Percentiles rank a stretch among this genome's conserved stretches.
Conservation (phyloP, 53 echinoderm and acorn worm genomes). For the Echinarachnius parma region DNA sequence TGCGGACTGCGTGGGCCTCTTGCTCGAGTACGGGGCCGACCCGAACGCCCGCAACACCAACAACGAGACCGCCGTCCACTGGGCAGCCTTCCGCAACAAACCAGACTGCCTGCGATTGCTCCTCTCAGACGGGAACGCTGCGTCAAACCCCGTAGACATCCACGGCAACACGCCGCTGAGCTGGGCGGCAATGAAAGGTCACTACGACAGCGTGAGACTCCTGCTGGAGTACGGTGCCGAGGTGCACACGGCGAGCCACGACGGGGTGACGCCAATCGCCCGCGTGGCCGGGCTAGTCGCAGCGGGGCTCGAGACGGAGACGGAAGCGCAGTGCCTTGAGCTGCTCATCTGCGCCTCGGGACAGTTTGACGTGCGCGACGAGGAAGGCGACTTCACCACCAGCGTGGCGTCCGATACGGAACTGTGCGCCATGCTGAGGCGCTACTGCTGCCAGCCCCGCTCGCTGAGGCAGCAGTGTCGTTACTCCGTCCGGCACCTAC, state of each 20-base stretch:
- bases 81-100: constrained; percentile 92
- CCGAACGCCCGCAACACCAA: constrained; percentile 70
- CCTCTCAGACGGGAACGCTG: constrained; percentile 56
- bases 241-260: constrained; percentile 54
- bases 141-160: constrained; percentile 66
- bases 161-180: constrained; percentile 82
- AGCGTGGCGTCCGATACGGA: constrained; percentile 58
- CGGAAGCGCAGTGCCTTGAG: constrained; percentile 63
- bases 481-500: constrained; percentile 60
- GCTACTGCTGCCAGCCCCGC: constrained; percentile 56
- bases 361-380: constrained; percentile 62
- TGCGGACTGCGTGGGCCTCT: constrained; percentile 54
- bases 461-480: constrained; percentile 84
- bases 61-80: constrained; percentile 79
- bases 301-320: constrained; percentile 56
- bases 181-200: constrained; percentile 86
- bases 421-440: constrained; percentile 58
- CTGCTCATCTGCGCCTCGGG: constrained; percentile 68
- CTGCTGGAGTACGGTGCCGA: constrained; percentile 89
- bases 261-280: constrained; percentile 55
- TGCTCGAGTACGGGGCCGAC: constrained; percentile 70
- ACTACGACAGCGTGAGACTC: constrained; percentile 69
- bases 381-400: constrained; percentile 57
- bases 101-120: constrained; percentile 60
- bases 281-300: constrained; percentile 64